Evolutionary conservation across 2,888 invertebrate species (phyloP), one percentile per base, ranked within the genome.

Genomic region (Troides helena): DNA sequence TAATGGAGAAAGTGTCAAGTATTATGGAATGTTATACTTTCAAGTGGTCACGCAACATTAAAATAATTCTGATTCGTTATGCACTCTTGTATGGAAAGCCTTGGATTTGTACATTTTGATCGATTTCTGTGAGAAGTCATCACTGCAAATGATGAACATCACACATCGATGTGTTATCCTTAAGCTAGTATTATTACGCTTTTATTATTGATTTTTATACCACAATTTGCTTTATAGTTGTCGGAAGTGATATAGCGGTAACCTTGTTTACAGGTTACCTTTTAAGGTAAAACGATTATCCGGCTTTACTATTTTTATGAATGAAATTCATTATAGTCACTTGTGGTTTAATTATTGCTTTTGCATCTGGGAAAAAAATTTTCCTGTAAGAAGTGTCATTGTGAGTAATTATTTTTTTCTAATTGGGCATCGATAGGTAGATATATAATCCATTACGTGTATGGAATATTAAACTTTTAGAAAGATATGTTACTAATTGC

Each of bases 261-360:
- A 80, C 84, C 85, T 85, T 78, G 81, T 67, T 68, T 68, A 72
- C 67, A 73, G 73, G 77, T 56, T 68, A 65, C 85, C 83, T 77
- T 82, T 76, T 84, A 80, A 74, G 80, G 82, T 73, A 65, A 75
- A 75, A 72, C 68, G 69, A 65, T 70, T 46, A 46, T 46, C 10
- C 12, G 67, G 67, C 62, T 57, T 59, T 67, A 58, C 64, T 70
- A 62, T 17, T 58, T 25, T 56, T 59, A 43, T 7, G 1, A 63
- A 59, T 58, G 53, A 66, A 66, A 59, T 10, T 43, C 25, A 58
- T 21, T 17, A n/a, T 21, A 62, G 23, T 60, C 23, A 39, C 4
- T 53, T 36, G 30, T 17, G 46, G 62, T 50, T 62, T 62, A 3
- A 21, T 61, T 5, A 50, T 50, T 50, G 17, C 17, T 14, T 21